Evolutionary conservation across 1,140 invertebrate genomes (phyloP).

Genomic region (Cherax quadricarinatus): DNA sequence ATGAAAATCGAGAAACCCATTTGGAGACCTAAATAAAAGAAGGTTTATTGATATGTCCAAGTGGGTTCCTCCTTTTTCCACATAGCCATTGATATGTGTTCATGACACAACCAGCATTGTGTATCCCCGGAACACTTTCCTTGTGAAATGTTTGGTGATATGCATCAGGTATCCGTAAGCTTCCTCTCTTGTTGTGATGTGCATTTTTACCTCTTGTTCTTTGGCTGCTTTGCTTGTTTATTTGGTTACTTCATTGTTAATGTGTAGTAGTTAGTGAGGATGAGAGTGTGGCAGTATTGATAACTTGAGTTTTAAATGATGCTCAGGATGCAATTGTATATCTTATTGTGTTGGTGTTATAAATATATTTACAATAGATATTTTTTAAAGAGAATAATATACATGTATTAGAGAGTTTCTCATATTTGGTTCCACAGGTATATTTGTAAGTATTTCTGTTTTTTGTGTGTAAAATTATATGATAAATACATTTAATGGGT

Average conservation of each 20-base stretch:
- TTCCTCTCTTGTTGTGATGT: not conserved
- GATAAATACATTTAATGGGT: no score
- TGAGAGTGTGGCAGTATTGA: not conserved
- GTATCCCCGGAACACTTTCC: not conserved
- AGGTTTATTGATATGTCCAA: no score
- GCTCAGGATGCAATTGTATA: not conserved
- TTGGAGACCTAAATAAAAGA: no score
- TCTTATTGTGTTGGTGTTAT: not conserved
- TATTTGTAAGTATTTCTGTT: not conserved
- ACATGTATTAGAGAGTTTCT: not conserved
- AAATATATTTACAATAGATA: not conserved
- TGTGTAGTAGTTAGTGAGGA: not conserved
- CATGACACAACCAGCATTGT: not conserved
- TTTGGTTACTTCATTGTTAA: not conserved
- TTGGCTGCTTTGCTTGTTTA: slow-evolving; percentile 9
- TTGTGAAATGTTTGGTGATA: not conserved
- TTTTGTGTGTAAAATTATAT: no score
- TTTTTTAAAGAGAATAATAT: not conserved
- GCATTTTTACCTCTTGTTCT: not conserved
- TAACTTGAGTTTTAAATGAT: not conserved
- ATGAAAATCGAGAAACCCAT: no score
- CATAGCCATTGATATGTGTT: not conserved
- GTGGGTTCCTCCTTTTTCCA: no score
- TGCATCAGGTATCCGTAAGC: not conserved
- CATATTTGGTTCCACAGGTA: not conserved